phyloP scores from a whole-genome alignment of 2,797 vertebrate species.

The Buphagus erythrorhynchus region DNA sequence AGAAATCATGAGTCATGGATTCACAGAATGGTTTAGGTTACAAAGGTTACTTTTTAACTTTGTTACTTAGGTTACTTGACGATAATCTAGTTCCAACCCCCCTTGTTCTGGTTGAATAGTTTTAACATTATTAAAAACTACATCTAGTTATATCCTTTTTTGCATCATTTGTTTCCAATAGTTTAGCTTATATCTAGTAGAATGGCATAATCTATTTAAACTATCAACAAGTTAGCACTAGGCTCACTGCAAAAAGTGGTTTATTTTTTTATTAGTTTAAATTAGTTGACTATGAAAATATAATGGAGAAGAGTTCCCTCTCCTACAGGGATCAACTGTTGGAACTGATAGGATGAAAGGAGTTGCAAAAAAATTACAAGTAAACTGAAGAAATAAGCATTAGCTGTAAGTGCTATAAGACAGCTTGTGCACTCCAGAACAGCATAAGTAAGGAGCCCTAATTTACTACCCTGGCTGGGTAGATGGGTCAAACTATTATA shows the following conservation, averaged over 20 bases:
- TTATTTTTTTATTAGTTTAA: neutral
- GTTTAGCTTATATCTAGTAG: neutral
- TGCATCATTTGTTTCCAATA: neutral
- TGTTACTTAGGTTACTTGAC: neutral
- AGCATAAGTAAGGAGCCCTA: neutral
- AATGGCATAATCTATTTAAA: neutral
- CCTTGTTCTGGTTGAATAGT: neutral
- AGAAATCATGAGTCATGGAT: neutral
- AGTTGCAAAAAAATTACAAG: neutral
- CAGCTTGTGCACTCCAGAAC: neutral
- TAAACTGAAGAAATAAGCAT: neutral
- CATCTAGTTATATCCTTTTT: neutral
- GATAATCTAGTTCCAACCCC: neutral
- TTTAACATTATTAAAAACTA: neutral
- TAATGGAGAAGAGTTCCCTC: neutral
- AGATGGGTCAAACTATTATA: neutral
- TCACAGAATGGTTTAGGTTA: neutral
- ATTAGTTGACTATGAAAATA: neutral
- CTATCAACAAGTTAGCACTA: neutral
- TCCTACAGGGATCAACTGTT: neutral
- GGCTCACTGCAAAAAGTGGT: neutral
- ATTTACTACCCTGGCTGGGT: neutral
- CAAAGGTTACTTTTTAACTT: neutral
- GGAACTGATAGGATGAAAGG: neutral
- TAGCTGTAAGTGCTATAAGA: neutral